Evolutionary conservation across 2,797 vertebrate genomes (phyloP).

Genomic region (Molossus alvarezi): DNA sequence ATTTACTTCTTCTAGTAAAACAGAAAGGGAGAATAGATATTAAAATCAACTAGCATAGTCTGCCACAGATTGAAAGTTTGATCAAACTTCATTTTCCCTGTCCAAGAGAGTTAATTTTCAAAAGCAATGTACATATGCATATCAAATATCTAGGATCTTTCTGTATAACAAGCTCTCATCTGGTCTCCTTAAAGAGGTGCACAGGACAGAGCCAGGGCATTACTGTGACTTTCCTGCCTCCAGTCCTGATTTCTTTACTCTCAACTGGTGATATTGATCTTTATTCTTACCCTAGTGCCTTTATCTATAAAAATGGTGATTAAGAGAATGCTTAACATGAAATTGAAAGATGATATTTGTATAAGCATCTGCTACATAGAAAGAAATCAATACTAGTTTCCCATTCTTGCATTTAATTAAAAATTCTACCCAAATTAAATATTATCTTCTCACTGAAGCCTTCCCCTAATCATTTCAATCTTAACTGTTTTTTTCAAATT

Average conservation of each 20-base stretch:
- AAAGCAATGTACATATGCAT: neutral
- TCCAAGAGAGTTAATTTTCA: constrained; percentile 5
- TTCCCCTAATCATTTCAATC: neutral
- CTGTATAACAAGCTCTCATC: neutral
- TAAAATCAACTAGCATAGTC: neutral
- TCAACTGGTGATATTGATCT: neutral
- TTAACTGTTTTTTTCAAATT: neutral
- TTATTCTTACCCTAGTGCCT: neutral
- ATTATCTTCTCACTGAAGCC: neutral
- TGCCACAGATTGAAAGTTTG: neutral
- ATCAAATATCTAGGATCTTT: neutral
- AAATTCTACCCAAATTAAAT: constrained; percentile 19
- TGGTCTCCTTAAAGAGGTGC: neutral
- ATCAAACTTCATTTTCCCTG: neutral
- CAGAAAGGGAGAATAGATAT: neutral
- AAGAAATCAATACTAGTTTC: neutral
- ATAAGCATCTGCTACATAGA: neutral
- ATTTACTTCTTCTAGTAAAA: constrained; percentile 22
- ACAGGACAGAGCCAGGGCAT: neutral
- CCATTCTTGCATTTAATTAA: neutral
- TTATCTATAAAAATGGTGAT: neutral
- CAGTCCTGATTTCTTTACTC: neutral
- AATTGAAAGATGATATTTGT: neutral
- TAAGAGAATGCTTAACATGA: neutral
- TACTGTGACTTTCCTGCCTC: neutral